Evolutionary conservation across 2,113 vertebrate species (phyloP).

Genomic region (Amphilophus citrinellus): DNA sequence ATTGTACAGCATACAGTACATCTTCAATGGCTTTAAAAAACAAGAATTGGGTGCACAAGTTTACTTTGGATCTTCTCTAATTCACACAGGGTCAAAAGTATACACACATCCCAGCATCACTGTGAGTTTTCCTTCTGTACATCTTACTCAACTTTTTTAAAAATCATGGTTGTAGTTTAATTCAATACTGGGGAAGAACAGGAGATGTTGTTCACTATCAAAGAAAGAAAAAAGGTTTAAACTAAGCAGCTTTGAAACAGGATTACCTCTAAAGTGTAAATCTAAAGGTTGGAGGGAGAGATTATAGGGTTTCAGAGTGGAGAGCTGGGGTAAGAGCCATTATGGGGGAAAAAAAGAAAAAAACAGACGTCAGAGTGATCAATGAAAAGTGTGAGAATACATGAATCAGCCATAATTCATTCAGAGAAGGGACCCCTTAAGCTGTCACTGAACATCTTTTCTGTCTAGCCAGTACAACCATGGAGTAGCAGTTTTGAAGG

Average conservation of each 20-base stretch:
- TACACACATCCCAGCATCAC: background rate
- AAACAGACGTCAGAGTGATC: constrained; percentile 56
- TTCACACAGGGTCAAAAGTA: background rate
- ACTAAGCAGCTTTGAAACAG: constrained; percentile 29
- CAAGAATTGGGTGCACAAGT: background rate
- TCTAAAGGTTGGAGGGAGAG: background rate
- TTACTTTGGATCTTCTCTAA: background rate
- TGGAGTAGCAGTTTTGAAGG: constrained; percentile 34
- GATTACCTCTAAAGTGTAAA: constrained; percentile 16
- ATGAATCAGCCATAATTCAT: constrained; percentile 54
- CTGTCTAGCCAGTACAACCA: constrained; percentile 35
- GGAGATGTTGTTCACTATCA: background rate
- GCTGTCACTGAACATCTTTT: constrained; percentile 38
- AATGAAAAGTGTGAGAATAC: constrained; percentile 50
- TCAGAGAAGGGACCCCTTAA: constrained; percentile 44
- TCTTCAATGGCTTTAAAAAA: background rate
- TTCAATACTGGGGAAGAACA: background rate
- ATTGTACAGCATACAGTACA: background rate
- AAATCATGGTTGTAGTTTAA: background rate
- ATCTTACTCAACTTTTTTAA: background rate
- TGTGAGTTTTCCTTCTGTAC: too few species aligned
- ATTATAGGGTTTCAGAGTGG: background rate
- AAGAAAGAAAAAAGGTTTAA: constrained; percentile 2
- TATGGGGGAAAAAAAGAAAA: background rate
- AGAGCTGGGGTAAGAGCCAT: background rate